Percentiles rank a stretch among this genome's conserved stretches.
Evolutionary conservation across 2,113 vertebrate species (phyloP).

Genomic region (Hippopotamus amphibius): DNA sequence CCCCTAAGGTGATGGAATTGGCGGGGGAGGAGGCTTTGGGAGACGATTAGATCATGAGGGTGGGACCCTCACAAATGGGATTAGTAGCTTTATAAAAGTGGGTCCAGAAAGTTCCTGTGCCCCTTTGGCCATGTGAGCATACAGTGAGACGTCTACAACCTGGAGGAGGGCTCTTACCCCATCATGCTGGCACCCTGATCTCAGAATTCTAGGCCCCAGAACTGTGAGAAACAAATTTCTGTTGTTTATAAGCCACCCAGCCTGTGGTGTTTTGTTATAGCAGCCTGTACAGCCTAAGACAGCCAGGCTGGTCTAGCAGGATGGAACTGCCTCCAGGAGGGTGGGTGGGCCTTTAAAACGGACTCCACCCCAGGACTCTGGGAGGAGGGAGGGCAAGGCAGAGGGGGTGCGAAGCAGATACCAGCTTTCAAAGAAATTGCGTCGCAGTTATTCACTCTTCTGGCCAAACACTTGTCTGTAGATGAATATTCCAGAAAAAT

Average conservation of each 20-base stretch:
- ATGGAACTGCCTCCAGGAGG: neutral
- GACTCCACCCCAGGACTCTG: neutral
- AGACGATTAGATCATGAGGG: neutral
- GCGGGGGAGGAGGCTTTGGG: neutral
- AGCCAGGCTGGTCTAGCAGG: neutral
- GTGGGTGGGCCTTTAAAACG: neutral
- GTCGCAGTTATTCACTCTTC: neutral
- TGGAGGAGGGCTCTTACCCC: neutral
- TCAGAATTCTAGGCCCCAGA: neutral
- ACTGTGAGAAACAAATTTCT: neutral
- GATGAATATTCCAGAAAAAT: slow-evolving; percentile 43
- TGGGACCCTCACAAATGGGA: neutral
- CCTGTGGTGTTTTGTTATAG: neutral
- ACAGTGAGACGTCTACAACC: neutral
- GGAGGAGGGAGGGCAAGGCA: no score
- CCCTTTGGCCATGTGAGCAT: neutral
- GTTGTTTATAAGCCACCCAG: neutral
- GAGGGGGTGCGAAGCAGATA: neutral
- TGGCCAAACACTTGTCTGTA: neutral
- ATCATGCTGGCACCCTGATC: neutral
- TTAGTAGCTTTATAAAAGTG: neutral
- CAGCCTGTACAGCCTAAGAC: neutral
- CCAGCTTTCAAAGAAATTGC: neutral
- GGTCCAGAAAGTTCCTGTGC: neutral
- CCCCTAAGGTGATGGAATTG: neutral